Percentiles rank a stretch among this genome's conserved stretches.
Conservation (phyloP, 2,888 invertebrate genomes). For the Chesias legatella region DNA sequence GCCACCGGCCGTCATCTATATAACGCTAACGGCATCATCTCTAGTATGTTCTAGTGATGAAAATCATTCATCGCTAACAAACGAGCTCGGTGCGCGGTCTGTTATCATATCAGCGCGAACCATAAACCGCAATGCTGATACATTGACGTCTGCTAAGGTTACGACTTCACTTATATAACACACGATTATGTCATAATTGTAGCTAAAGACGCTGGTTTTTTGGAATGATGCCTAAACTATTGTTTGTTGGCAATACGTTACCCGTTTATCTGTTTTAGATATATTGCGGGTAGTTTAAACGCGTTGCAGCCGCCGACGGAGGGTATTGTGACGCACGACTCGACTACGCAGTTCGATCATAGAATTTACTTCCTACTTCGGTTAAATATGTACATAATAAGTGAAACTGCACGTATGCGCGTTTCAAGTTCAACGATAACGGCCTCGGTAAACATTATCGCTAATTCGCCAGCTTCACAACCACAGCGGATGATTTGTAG, state of each 20-base stretch:
- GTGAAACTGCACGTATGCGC: constrained; percentile 52
- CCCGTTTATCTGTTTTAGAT: constrained; percentile 11
- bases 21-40: constrained; percentile 26
- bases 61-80: constrained; percentile 12
- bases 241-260: constrained; percentile 23
- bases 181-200: constrained; percentile 22
- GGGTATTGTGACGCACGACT: constrained; percentile 45
- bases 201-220: constrained; percentile 19
- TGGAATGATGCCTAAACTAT: constrained; percentile 16
- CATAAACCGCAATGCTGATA: constrained; percentile 27
- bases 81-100: constrained; percentile 5
- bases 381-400: constrained; percentile 53
- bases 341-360: constrained; percentile 40
- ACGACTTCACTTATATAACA: constrained; percentile 26
- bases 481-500: constrained; percentile 39
- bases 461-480: constrained; percentile 39
- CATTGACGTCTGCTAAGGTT: constrained; percentile 24
- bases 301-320: constrained; percentile 27
- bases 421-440: constrained; percentile 71
- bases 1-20: constrained; percentile 33
- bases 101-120: constrained; percentile 21
- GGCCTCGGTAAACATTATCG: constrained; percentile 56
- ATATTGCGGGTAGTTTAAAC: constrained; percentile 21
- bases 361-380: constrained; percentile 59
- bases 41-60: constrained; percentile 16